Percentiles rank a stretch among this genome's conserved stretches.
Evolutionary conservation across 2,888 invertebrate species (phyloP).

Genomic region (Sesamia inferens): DNA sequence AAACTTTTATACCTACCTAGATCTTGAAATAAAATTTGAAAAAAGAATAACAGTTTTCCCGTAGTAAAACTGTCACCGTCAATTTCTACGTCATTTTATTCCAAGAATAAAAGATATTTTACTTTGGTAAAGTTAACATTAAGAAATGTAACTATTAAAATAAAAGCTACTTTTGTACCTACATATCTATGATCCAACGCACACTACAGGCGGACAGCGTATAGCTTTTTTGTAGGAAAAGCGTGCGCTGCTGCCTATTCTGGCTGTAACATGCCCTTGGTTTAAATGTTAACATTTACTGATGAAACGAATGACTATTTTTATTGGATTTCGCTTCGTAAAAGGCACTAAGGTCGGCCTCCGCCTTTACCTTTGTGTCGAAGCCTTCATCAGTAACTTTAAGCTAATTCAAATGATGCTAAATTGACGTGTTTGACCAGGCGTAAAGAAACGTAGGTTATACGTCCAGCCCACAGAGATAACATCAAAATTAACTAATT

Average conservation of each 20-base stretch:
- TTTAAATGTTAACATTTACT: conserved; percentile 13
- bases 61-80: too few species aligned
- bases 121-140: too few species aligned
- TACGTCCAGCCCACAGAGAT: background rate
- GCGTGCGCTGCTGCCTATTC: background rate
- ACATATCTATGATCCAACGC: background rate
- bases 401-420: conserved; percentile 5
- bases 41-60: too few species aligned
- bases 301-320: background rate
- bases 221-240: background rate
- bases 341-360: conserved; percentile 16
- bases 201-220: background rate
- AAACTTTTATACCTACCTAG: too few species aligned
- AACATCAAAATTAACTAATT: background rate
- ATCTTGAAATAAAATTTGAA: too few species aligned
- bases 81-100: too few species aligned
- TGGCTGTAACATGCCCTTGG: background rate
- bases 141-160: too few species aligned
- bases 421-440: background rate
- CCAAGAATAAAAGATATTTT: too few species aligned
- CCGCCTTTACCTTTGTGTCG: background rate
- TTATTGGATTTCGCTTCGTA: conserved; percentile 14
- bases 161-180: background rate
- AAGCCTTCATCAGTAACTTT: conserved; percentile 9
- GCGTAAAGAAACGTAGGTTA: background rate